A percentile compares a stretch with the other conserved stretches of the same genome.
These are phyloP conservation scores for Phrynocephalus vlangalii DNA, from an alignment of 2,797 vertebrate species.

Conservation along the genomic window DNA sequence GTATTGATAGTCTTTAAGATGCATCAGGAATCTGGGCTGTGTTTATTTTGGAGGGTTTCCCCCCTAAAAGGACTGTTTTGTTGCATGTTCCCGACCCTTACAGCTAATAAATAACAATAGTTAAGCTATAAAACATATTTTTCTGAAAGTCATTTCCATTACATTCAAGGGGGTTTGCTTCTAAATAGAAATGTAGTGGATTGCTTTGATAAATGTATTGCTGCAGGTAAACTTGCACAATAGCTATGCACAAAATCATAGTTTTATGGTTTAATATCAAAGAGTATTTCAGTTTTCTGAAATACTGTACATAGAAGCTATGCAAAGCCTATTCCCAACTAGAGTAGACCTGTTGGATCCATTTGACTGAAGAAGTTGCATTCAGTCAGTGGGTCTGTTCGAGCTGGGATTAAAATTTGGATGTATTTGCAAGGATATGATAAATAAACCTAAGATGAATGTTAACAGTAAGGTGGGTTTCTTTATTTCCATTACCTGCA, in stretches of 20 bases:
- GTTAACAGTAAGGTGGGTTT: slow-evolving; percentile 21
- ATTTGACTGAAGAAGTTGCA: no score
- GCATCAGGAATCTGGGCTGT: no score
- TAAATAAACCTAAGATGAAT: neutral
- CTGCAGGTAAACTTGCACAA: neutral
- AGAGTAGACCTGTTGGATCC: no score
- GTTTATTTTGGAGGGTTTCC: no score
- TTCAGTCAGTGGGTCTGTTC: no score
- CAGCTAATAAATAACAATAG: neutral
- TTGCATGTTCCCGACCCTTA: neutral
- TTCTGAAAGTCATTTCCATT: neutral
- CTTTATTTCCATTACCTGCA: slow-evolving; percentile 61
- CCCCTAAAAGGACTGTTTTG: neutral
- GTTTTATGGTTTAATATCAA: neutral
- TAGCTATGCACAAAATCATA: neutral
- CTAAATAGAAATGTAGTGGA: neutral
- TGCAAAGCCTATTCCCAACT: neutral
- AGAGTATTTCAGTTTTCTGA: neutral
- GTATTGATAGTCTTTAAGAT: no score
- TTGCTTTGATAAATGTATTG: neutral
- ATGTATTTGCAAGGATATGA: neutral
- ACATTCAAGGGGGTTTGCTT: neutral
- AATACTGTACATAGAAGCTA: neutral
- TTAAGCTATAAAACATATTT: neutral
- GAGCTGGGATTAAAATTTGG: no score